Percentiles rank a stretch among this genome's conserved stretches.
phyloP scores from a whole-genome alignment of 2,888 invertebrate species.

The Pyrochroa serraticornis region DNA sequence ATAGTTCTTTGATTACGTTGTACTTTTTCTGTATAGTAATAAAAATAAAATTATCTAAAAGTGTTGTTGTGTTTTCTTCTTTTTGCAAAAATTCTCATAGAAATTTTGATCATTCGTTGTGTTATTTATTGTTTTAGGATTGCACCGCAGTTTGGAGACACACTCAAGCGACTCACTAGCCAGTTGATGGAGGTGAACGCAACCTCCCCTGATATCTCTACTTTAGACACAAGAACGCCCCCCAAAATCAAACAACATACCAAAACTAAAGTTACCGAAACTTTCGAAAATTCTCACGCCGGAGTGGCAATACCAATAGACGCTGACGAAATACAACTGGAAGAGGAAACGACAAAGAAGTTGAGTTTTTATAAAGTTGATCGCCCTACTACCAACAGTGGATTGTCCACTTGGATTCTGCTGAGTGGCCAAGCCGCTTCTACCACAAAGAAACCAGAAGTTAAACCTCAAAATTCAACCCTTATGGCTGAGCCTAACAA shows the following conservation, averaged over 20 bases:
- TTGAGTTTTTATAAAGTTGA: constrained; percentile 53
- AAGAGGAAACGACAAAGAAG: constrained; percentile 50
- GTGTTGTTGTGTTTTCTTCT: constrained; percentile 15
- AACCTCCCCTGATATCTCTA: constrained; percentile 55
- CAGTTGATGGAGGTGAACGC: constrained; percentile 62
- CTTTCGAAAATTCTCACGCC: constrained; percentile 63
- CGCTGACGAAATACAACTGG: constrained; percentile 46
- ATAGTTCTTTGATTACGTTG: constrained; percentile 9
- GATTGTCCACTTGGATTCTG: constrained; percentile 79
- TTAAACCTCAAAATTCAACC: constrained; percentile 35
- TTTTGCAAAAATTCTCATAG: not conserved
- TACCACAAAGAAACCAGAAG: constrained; percentile 40
- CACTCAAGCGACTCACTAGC: constrained; percentile 64
- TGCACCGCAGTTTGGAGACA: constrained; percentile 61
- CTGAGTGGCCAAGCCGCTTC: constrained; percentile 62
- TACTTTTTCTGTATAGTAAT: constrained; percentile 9
- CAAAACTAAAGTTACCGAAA: constrained; percentile 44
- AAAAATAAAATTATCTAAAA: constrained; percentile 18
- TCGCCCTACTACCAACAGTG: constrained; percentile 62
- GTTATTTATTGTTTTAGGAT: constrained; percentile 45
- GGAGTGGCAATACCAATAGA: constrained; percentile 62
- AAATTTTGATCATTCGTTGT: not conserved
- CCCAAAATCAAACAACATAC: constrained; percentile 65
- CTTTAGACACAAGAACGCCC: constrained; percentile 67
- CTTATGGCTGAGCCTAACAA: constrained; percentile 35